Evolutionary conservation across 1,140 invertebrate species (phyloP).

Genomic region (Diorhabda elongata): DNA sequence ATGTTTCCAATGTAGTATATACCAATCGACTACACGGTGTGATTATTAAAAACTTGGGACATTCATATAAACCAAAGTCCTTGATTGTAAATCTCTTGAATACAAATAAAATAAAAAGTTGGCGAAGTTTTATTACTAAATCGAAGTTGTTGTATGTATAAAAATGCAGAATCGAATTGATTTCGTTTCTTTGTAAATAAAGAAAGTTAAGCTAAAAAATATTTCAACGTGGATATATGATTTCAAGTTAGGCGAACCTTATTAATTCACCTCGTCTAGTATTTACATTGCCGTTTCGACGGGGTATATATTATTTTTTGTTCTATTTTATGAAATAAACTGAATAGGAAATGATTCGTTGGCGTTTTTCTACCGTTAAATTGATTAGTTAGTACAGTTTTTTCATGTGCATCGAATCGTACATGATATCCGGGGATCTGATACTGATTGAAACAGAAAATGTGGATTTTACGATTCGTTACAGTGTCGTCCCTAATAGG

Average conservation of each 20-base stretch:
- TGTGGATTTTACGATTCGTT: neutral
- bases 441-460: neutral
- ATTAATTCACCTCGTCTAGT: neutral
- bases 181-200: neutral
- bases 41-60: too few relatives aligned
- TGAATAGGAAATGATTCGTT: neutral
- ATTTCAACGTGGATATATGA: constrained; percentile 2
- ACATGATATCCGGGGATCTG: neutral
- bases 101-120: too few relatives aligned
- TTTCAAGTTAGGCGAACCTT: neutral
- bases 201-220: constrained; percentile 3
- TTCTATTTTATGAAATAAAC: neutral
- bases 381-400: neutral
- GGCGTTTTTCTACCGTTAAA: neutral
- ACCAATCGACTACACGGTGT: too few relatives aligned
- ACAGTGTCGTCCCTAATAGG: too few relatives aligned
- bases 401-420: neutral
- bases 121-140: too few relatives aligned
- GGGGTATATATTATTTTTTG: neutral
- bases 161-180: too few relatives aligned
- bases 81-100: too few relatives aligned
- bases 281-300: neutral
- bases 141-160: too few relatives aligned
- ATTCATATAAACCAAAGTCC: too few relatives aligned
- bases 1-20: too few relatives aligned